Base-by-base conservation (phyloP, 2,888 invertebrate species). In the Eurytoma californica region DNA sequence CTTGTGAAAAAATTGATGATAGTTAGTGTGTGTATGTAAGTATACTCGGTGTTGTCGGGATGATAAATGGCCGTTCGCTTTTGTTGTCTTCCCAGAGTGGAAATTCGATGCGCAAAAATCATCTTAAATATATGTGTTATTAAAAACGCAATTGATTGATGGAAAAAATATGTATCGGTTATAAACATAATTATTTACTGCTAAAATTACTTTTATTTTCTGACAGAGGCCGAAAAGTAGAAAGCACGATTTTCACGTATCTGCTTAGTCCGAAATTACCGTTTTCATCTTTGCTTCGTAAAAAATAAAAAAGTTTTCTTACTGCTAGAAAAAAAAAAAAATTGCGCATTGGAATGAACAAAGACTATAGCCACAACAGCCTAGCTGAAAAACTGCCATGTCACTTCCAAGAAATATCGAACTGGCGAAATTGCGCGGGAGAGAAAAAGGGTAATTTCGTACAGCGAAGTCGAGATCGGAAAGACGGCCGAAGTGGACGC, bases 1-100 rank as follows among this genome's bases (percentile, higher is more conserved):
- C 66, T 39, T 58, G 61, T 66, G 51, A 70, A 80, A 13, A 63
- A 61, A 66, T 72, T 20, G 57, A 74, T 67, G 61, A 69, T 80
- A 67, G 69, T 3, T 60, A 55, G 65, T 53, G 55, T 72, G 5
- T 53, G 53, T 18, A 67, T 66, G 65, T 74, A 72, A 20, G 24
- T 60, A 55, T 51, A 14, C 68, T 63, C 47, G 53, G 53, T 63
- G 12, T 63, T 63, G 63, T 47, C 69, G 69, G 7, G 72, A 80
- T 74, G 77, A 73, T 73, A 76, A 77, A 77, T 77, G 73, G 24
- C 70, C 39, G 39, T 70, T 74, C 49, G 61, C 47, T 58, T 63
- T 72, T 55, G n/a, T 73, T 65, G 20, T 65, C 28, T 30, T 28
- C 51, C 74, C 75, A 9, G 67, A 75, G 80, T 78, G 68, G 78